Evolutionary conservation across 2,797 vertebrate species (phyloP).

Genomic region (Protosalanx chinensis): DNA sequence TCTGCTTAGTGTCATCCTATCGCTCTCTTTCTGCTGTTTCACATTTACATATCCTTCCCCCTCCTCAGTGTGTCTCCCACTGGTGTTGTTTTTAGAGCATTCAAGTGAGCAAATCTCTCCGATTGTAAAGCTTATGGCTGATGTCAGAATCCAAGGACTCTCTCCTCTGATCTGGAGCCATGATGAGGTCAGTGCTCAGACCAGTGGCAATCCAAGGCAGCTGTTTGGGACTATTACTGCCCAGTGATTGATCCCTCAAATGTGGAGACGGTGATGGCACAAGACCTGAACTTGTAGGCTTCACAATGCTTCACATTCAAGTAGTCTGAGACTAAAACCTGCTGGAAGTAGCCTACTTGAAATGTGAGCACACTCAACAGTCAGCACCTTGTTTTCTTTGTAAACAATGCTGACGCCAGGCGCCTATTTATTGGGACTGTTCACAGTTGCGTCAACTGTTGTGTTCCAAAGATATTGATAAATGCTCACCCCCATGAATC

Average conservation of each 20-base stretch:
- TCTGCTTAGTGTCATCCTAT: background rate
- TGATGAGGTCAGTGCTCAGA: background rate
- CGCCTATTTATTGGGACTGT: too few relatives aligned
- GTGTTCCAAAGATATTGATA: too few relatives aligned
- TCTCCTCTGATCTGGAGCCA: constrained; percentile 35
- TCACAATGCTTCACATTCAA: constrained; percentile 9
- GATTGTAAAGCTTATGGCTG: constrained; percentile 2
- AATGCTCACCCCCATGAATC: too few relatives aligned
- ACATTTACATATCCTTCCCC: constrained; percentile 6
- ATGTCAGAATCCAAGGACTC: constrained; percentile 9
- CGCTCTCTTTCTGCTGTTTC: constrained; percentile 6
- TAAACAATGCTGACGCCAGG: constrained; percentile 15
- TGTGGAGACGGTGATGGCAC: constrained; percentile 11
- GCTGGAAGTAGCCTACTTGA: constrained; percentile 1
- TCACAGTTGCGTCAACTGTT: background rate
- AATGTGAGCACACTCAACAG: constrained; percentile 21
- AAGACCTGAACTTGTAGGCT: constrained; percentile 27
- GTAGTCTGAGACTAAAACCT: constrained; percentile 4
- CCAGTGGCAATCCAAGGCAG: constrained; percentile 34
- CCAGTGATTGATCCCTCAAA: constrained; percentile 30
- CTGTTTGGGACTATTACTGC: constrained; percentile 34
- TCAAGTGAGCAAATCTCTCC: constrained; percentile 22
- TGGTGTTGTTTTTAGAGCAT: constrained; percentile 10
- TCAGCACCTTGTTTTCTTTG: constrained; percentile 21
- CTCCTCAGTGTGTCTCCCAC: background rate